Evolutionary conservation across 2,888 invertebrate species (phyloP).

Genomic region (Therioaphis trifolii): DNA sequence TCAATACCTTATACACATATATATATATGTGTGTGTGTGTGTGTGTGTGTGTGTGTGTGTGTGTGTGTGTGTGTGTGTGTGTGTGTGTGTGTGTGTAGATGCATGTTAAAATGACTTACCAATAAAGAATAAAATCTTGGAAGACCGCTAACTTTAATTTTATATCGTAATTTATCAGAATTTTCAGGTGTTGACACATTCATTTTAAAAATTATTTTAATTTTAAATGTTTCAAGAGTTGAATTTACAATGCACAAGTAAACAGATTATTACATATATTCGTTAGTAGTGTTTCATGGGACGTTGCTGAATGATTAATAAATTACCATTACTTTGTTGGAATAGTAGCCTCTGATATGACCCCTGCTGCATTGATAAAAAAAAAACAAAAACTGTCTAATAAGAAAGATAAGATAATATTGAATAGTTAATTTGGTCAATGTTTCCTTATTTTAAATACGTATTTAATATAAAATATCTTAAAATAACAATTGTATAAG

Average conservation of each 20-base stretch:
- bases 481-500: no score
- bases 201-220: conserved; percentile 18
- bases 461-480: conserved; percentile 10
- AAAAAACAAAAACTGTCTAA: conserved; percentile 35
- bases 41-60: no score
- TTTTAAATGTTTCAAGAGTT: background rate
- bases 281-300: conserved; percentile 28
- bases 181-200: conserved; percentile 23
- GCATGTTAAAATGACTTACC: conserved; percentile 65
- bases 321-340: conserved; percentile 44
- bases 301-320: conserved; percentile 33
- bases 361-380: conserved; percentile 12
- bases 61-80: no score
- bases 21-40: no score
- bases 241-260: background rate
- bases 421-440: conserved; percentile 1
- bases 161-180: conserved; percentile 58
- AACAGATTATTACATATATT: background rate
- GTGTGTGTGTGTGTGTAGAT: no score
- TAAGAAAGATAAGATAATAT: conserved; percentile 32
- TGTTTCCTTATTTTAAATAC: background rate
- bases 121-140: conserved; percentile 70
- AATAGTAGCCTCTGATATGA: conserved; percentile 46
- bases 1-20: no score
- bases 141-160: conserved; percentile 69